Evolutionary conservation across 2,888 invertebrate genomes (phyloP).

Genomic region (Diloba caeruleocephala): DNA sequence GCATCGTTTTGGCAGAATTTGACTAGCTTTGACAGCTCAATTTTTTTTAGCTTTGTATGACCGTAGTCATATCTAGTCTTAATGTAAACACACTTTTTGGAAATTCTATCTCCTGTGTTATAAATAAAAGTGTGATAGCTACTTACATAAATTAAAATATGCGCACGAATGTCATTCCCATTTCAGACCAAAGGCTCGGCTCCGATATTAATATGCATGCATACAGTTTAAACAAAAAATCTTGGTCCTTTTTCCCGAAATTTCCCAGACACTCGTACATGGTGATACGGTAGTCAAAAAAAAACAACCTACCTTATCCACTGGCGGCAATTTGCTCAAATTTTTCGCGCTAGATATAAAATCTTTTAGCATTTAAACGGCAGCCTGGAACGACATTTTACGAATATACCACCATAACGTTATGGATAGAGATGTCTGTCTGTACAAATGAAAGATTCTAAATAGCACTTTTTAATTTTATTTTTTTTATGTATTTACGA

Average conservation of each 20-base stretch:
- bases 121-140: no score
- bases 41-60: no score
- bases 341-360: slow-evolving; percentile 61
- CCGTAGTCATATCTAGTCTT: no score
- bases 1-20: no score
- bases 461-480: background rate
- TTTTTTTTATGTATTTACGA: background rate
- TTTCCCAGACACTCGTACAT: slow-evolving; percentile 27
- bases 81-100: no score
- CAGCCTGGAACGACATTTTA: slow-evolving; percentile 32
- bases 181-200: background rate
- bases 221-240: slow-evolving; percentile 3
- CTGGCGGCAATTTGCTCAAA: slow-evolving; percentile 57
- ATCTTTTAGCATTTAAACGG: slow-evolving; percentile 56
- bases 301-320: slow-evolving; percentile 51
- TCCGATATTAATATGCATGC: background rate
- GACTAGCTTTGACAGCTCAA: no score
- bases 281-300: slow-evolving; percentile 31
- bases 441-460: slow-evolving; percentile 23
- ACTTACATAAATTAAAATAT: no score
- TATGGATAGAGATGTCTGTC: slow-evolving; percentile 26
- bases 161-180: no score
- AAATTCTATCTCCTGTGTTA: no score
- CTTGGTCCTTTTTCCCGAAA: slow-evolving; percentile 14
- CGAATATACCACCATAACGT: slow-evolving; percentile 35